These are phyloP conservation scores for Orthosia gracilis DNA, from an alignment of 2,888 invertebrate genomes.

Conservation along the genomic window DNA sequence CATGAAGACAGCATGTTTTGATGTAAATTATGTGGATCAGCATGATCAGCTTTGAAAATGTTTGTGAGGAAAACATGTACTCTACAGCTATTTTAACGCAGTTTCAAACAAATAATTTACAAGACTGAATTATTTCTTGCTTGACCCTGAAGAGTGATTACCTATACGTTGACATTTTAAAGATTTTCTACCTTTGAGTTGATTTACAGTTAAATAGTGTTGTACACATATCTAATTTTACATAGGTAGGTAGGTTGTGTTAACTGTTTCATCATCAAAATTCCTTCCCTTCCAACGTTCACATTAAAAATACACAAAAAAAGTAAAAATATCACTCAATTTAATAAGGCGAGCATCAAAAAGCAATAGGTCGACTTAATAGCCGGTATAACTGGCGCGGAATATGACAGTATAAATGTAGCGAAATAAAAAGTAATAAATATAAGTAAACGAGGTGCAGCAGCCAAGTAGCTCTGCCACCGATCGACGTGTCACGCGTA, in stretches of 20 bases:
- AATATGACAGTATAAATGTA: slow-evolving; percentile 63
- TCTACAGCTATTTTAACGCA: slow-evolving; percentile 15
- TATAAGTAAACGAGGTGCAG: slow-evolving; percentile 63
- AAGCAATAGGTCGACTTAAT: slow-evolving; percentile 46
- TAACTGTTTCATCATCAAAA: not conserved
- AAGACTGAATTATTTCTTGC: not conserved
- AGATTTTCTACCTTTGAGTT: not conserved
- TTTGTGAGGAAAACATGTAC: not conserved
- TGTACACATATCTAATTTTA: too few relatives aligned
- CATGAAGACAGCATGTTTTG: slow-evolving; percentile 46
- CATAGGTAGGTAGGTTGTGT: not conserved
- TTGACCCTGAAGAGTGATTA: not conserved
- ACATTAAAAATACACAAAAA: not conserved
- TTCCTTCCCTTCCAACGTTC: not conserved
- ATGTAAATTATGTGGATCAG: slow-evolving; percentile 45
- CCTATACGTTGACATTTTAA: not conserved
- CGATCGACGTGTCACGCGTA: slow-evolving; percentile 73
- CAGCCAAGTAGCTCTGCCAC: slow-evolving; percentile 48
- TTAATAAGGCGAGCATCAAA: slow-evolving; percentile 37
- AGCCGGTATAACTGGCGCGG: slow-evolving; percentile 33
- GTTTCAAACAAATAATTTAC: not conserved
- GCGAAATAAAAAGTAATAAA: slow-evolving; percentile 68
- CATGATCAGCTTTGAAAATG: slow-evolving; percentile 30
- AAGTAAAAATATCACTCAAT: slow-evolving; percentile 45
- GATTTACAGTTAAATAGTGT: too few relatives aligned